Evolutionary conservation across 2,797 vertebrate genomes (phyloP), one percentile per base, ranked within the genome.

Genomic region (Orientallactaga sibirica): DNA sequence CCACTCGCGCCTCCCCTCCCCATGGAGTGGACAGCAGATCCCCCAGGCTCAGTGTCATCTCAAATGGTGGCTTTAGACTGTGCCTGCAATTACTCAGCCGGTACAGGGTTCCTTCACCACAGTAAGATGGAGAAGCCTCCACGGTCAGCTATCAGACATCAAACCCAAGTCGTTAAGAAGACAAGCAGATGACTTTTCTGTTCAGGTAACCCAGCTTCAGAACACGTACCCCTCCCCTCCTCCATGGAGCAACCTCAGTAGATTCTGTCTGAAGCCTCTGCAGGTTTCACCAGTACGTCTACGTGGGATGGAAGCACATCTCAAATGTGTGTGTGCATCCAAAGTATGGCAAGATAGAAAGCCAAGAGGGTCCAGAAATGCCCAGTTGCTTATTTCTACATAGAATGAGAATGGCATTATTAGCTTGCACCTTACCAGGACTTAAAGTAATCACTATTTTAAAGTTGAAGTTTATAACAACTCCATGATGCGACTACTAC

Each of bases 41-140:
- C 96, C 95, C 0, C 80, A 76, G 95, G 41, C 85, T 79, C 92
- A 5, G 0, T 9, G 22, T 18, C 58, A 86, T 79, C 77, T 79
- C 33, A 4, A 37, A 33, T 0, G 7, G 81, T 61, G 9, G 68
- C 91, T 77, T 95, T 91, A 16, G 86, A n/a, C 82, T 24, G 7
- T 6, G 37, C 41, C 78, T 80, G 62, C 94, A 90, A 84, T 96
- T 94, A 93, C 90, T 81, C 74, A 61, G 52, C 93, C 89, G 94
- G 91, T 41, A 29, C 74, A 11, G 66, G 66, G 62, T 79, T 91
- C 87, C 90, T 64, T 70, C 85, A 82, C 90, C 52, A 66, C 73
- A 74, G 66, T 73, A 80, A 77, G 29, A 70, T 0, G 4, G 29
- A 84, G 91, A 95, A 90, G 48, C 25, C 80, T 93, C 76, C 15